Base-by-base conservation (phyloP, 35 echinoderm and acorn worm genomes). In the Diadema setosum region DNA sequence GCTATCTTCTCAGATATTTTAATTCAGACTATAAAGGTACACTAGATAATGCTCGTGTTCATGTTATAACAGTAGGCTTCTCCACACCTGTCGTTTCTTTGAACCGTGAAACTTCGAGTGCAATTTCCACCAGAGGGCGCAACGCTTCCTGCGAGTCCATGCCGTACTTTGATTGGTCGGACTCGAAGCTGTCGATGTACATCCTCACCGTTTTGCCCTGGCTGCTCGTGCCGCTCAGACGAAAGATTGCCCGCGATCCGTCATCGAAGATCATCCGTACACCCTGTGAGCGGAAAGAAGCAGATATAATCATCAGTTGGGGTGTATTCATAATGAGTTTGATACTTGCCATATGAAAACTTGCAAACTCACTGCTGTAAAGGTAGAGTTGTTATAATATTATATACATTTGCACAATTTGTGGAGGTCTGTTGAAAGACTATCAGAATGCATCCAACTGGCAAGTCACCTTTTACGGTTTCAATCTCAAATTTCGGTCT, bases 221-320 rank as follows among this genome's bases (percentile, higher is more conserved):
- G 85, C 95, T 98, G 50, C 95, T 88, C 4, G 95, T 98, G n/a
- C 95, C 95, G 80, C 95, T 98, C 9, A 98, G 60, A 17, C 95
- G 36, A 61, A 98, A 98, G 6, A 98, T 91, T 4, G 90, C 76
- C 3, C 95, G 87, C 21, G 95, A 98, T 12, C 95, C 95, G 61
- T 98, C 95, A 48, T 94, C 65, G 41, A 94, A 93, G 35, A 94
- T 94, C 15, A 98, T 86, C 25, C 95, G 88, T 50, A 98, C 65
- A 40, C 95, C 95, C 95, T 98, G 67, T 4, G 17, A 26, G 37
- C n/a, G 87, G 25, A 42, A 82, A n/a, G 36, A 87, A 86, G 39
- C 21, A 20, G 18, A 36, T 30, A 80, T 32, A 67, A 67, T 0
- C 30, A 67, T 11, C 12, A 67, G 63, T 12, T 29, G 25, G 29